phyloP scores from a whole-genome alignment of 2,113 vertebrate species.

The Crotalus horridus region DNA sequence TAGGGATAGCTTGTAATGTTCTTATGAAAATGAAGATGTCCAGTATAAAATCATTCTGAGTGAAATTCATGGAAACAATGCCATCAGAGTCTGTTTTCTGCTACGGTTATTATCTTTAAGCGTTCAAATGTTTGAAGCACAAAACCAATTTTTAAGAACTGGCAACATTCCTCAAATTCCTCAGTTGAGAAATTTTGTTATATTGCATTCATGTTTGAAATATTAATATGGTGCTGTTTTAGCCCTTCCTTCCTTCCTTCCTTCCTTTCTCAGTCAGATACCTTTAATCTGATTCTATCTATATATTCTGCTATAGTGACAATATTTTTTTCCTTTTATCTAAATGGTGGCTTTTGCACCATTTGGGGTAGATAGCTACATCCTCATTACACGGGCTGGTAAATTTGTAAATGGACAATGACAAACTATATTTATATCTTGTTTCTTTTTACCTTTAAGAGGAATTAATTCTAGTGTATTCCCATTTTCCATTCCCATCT shows the following conservation, averaged over 20 bases:
- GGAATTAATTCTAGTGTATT: constrained; percentile 48
- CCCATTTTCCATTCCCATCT: constrained; percentile 53
- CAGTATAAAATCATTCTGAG: background rate
- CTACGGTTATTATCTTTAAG: background rate
- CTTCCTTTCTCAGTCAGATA: background rate
- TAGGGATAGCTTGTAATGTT: background rate
- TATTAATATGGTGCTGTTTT: background rate
- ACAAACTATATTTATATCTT: constrained; percentile 49
- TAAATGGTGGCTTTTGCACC: background rate
- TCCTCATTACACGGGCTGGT: background rate
- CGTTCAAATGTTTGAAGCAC: background rate
- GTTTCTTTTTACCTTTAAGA: constrained; percentile 52
- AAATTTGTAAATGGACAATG: constrained; percentile 44
- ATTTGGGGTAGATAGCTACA: background rate
- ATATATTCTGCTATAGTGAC: background rate
- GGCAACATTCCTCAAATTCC: background rate
- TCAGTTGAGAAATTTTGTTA: background rate
- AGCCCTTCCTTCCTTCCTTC: background rate
- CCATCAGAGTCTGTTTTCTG: background rate
- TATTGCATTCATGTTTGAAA: background rate
- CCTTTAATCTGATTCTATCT: background rate
- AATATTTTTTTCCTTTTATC: background rate
- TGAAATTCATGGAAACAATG: background rate
- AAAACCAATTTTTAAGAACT: background rate
- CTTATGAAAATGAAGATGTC: background rate